Conservation (phyloP, 1,140 invertebrate species). For the Lucilia cuprina region DNA sequence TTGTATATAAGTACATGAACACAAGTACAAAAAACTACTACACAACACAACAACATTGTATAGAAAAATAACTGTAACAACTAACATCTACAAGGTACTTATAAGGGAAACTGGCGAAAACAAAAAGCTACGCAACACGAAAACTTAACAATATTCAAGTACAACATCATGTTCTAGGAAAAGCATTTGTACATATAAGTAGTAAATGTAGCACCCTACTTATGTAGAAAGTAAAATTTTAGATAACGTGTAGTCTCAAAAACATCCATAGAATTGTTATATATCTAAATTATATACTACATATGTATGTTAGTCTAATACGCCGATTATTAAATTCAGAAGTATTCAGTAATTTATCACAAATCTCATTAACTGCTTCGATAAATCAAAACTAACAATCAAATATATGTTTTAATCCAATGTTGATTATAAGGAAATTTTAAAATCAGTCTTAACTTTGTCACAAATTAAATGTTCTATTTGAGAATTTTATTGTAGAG, state of each 20-base stretch:
- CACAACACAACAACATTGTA: background rate
- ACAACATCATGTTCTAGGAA: background rate
- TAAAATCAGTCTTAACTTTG: too few relatives aligned
- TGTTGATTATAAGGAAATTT: too few relatives aligned
- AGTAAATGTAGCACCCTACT: background rate
- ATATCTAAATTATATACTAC: too few relatives aligned
- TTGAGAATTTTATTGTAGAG: background rate
- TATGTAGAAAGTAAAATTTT: too few relatives aligned
- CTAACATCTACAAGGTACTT: background rate
- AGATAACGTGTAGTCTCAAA: too few relatives aligned
- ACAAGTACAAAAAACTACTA: background rate
- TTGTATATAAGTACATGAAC: background rate
- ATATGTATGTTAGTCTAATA: too few relatives aligned
- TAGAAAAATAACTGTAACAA: background rate
- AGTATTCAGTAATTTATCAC: background rate
- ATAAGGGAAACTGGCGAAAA: background rate
- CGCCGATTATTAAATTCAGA: background rate
- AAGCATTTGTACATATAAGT: background rate
- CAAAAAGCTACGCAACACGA: background rate
- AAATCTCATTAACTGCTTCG: too few relatives aligned
- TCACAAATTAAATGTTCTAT: too few relatives aligned
- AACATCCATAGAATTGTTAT: too few relatives aligned
- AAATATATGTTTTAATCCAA: too few relatives aligned
- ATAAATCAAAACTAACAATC: too few relatives aligned
- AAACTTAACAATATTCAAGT: background rate